Base-by-base conservation (phyloP, 2,113 vertebrate species). In the Chlamydotis undulata region DNA sequence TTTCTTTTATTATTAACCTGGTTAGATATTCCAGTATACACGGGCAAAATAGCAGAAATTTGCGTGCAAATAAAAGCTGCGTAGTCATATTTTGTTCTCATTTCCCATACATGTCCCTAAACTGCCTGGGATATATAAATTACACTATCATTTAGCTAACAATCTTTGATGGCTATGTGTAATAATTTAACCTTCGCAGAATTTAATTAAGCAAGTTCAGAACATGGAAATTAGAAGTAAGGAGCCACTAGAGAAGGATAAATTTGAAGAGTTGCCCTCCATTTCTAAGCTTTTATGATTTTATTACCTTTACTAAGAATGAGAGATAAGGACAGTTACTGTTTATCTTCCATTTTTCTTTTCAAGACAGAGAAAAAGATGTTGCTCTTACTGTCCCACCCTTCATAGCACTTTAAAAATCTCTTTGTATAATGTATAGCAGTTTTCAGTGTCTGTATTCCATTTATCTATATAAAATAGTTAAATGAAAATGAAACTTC, bases 191-290 rank as follows among this genome's bases (percentile, higher is more conserved):
- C 74, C 61, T 93, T 86, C 41, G n/a, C n/a, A 59, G 87, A 63
- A 93, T 93, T 96, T 94, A 96, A 93, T 96, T 96, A 96, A 85
- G 65, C 89, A 88, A 83, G 45, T 91, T 85, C 82, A 77, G 77
- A 87, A 91, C 84, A 89, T 11, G 59, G 55, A 94, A 96, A 93
- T 96, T 87, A 87, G 57, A 96, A 85, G 47, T 90, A 96, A 93
- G 61, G 87, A 94, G 89, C 57, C 91, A 91, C 94, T 15, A 76
- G 89, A 93, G 91, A 80, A 91, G 12, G 31, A 96, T 94, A 95
- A 95, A 94, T 89, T 91, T 93, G 61, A 97, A 79, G 65, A 93
- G 19, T 12, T 95, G 83, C 70, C n/a, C 53, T 94, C 45, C 61
- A 41, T 73, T 93, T 96, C 75, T 82, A 64, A 83, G 84, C 53